Evolutionary conservation across 2,888 invertebrate species (phyloP).

Genomic region (Megalurothrips usitatus): DNA sequence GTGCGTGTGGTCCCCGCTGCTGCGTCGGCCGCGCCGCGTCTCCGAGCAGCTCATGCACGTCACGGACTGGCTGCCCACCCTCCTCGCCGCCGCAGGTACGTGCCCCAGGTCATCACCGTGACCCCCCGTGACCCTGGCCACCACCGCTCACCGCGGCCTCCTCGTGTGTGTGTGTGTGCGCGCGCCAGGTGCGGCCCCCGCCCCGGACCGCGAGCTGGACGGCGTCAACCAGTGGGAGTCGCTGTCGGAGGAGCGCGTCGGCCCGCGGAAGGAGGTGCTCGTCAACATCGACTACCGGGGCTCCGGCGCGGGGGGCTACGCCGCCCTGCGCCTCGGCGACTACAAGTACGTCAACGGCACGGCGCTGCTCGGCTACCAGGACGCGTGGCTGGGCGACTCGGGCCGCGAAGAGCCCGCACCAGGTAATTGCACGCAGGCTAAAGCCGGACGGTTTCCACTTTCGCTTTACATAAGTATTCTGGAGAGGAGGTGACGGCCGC

Average conservation of each 20-base stretch:
- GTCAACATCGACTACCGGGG: constrained; percentile 50
- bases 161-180: not conserved
- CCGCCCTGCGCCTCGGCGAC: constrained; percentile 56
- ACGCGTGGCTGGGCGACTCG: constrained; percentile 11
- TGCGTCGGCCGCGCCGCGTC: constrained; percentile 57
- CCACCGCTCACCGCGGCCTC: not conserved
- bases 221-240: constrained; percentile 52
- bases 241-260: constrained; percentile 45
- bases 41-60: constrained; percentile 71
- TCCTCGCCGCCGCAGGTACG: constrained; percentile 56
- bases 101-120: not conserved
- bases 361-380: constrained; percentile 32
- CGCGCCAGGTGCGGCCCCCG: constrained; percentile 44
- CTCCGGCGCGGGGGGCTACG: constrained; percentile 47
- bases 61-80: constrained; percentile 83
- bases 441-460: not conserved
- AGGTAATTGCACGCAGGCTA: not conserved
- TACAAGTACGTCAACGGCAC: constrained; percentile 61
- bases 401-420: not conserved
- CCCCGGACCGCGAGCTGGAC: constrained; percentile 46
- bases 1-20: constrained; percentile 69
- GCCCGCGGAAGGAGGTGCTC: constrained; percentile 48
- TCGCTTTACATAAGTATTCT: too few species aligned
- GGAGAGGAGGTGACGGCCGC: too few species aligned
- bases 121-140: not conserved